These are phyloP conservation scores for Climacteris rufus DNA, from an alignment of 2,113 vertebrate genomes.

Conservation along the genomic window DNA sequence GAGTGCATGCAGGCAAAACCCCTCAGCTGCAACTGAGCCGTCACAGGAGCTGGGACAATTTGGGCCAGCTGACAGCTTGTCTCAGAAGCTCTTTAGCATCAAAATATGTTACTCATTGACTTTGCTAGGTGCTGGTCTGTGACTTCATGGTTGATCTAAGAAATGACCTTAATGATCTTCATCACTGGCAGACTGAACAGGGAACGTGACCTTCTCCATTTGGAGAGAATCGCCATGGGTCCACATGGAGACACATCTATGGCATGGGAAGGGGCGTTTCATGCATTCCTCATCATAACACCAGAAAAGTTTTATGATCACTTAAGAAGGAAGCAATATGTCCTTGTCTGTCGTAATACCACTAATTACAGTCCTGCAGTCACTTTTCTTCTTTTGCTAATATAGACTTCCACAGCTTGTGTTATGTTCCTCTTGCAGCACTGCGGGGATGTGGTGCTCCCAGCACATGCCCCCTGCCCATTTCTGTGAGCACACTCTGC, in stretches of 20 bases:
- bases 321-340: not conserved
- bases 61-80: not conserved
- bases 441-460: not conserved
- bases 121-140: not conserved
- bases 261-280: not conserved
- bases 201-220: not conserved
- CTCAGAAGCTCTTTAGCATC: not conserved
- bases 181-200: not conserved
- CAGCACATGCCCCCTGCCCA: not conserved
- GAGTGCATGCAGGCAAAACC: rapidly evolving
- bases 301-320: not conserved
- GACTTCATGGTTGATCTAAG: not conserved
- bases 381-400: not conserved
- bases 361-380: not conserved
- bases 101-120: not conserved
- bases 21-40: not conserved
- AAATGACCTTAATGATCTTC: not conserved
- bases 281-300: not conserved
- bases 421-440: not conserved
- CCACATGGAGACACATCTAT: not conserved
- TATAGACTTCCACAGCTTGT: rapidly evolving
- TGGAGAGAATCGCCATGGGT: not conserved
- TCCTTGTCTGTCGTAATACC: not conserved
- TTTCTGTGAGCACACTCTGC: not conserved
- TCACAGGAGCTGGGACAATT: not conserved